Conservation (phyloP, 2,113 vertebrate species). For the Turdus rufiventris region DNA sequence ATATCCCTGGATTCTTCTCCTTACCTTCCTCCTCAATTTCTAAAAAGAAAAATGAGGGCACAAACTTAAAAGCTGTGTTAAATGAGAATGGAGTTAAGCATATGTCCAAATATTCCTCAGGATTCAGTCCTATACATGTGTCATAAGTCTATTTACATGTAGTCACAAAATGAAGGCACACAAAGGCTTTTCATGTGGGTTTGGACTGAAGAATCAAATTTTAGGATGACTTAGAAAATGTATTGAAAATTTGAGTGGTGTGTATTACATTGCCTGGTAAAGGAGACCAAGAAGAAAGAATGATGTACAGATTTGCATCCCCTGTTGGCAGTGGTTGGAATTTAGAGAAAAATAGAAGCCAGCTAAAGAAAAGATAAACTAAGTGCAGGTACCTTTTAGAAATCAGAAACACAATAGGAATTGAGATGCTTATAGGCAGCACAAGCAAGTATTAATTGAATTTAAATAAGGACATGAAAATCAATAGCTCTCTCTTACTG, state of each 20-base stretch:
- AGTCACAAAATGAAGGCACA: not conserved
- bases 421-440: not conserved
- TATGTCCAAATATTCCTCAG: not conserved
- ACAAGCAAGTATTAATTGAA: not conserved
- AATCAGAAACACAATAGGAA: not conserved
- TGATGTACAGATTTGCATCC: not conserved
- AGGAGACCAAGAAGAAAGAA: not conserved
- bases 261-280: not conserved
- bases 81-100: not conserved
- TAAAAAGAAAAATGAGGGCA: not conserved
- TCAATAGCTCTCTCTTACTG: not conserved
- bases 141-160: not conserved
- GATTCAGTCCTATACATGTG: not conserved
- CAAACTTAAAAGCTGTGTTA: not conserved
- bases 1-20: not conserved
- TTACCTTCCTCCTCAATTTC: not conserved
- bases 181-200: rapidly evolving
- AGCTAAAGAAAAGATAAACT: not conserved
- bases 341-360: not conserved
- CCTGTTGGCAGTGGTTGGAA: not conserved
- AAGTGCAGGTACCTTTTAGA: not conserved
- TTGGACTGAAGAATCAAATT: not conserved
- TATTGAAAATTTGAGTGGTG: not conserved
- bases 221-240: not conserved
- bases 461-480: conserved; percentile 8